Conservation (phyloP, 2,797 vertebrate species). For the Podarcis siculus region DNA sequence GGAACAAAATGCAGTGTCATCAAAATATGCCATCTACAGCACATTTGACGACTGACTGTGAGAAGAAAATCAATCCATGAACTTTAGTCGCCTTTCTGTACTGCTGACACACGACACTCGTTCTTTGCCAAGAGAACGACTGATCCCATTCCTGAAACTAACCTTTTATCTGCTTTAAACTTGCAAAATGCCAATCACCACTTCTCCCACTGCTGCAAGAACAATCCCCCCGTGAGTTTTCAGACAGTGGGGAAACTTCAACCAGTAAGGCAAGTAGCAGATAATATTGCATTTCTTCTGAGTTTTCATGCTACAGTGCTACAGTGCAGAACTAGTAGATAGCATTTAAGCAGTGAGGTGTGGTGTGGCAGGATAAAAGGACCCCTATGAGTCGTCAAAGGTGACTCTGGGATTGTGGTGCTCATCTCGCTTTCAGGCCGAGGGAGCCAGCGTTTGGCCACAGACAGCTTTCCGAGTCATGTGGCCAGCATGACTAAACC, state of each 20-base stretch:
- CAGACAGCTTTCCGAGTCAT: too few species aligned
- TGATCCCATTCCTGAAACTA: not conserved
- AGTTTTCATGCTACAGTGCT: not conserved
- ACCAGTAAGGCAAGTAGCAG: not conserved
- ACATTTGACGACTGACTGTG: conserved; percentile 39
- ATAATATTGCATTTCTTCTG: not conserved
- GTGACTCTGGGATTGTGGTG: too few species aligned
- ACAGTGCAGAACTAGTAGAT: not conserved
- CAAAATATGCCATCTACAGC: conserved; percentile 53
- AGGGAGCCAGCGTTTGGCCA: too few species aligned
- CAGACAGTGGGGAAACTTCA: not conserved
- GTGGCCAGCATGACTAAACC: too few species aligned
- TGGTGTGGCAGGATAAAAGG: too few species aligned
- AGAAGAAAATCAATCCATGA: conserved; percentile 45
- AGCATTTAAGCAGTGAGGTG: not conserved
- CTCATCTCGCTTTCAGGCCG: too few species aligned
- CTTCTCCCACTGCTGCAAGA: conserved; percentile 10
- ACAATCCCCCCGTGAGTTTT: not conserved
- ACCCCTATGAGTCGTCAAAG: too few species aligned
- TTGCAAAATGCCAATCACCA: conserved; percentile 1
- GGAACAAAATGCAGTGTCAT: conserved; percentile 59
- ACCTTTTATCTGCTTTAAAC: conserved; percentile 43
- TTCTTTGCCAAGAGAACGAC: conserved; percentile 16
- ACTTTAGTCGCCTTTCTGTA: conserved; percentile 28
- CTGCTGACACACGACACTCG: conserved; percentile 28